Conservation (phyloP, 2,797 vertebrate genomes). For the Oophaga sylvatica region DNA sequence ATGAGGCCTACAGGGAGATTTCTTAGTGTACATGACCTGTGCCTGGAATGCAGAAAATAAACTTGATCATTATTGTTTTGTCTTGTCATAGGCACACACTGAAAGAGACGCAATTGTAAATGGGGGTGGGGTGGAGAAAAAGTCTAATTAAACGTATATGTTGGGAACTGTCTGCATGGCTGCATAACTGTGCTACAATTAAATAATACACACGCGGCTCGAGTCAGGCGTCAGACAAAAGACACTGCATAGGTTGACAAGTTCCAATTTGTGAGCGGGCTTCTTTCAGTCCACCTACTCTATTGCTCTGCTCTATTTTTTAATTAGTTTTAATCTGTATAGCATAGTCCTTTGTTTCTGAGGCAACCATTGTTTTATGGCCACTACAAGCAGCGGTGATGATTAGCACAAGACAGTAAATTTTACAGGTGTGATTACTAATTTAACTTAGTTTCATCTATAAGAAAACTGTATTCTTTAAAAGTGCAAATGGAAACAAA, state of each 20-base stretch:
- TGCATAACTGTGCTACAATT: conserved; percentile 66
- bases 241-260: conserved; percentile 37
- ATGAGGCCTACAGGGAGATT: conserved; percentile 61
- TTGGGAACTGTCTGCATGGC: conserved; percentile 61
- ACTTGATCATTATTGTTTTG: conserved; percentile 57
- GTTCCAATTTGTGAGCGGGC: conserved; percentile 32
- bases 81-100: conserved; percentile 53
- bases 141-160: conserved; percentile 68
- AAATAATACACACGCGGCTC: conserved; percentile 13
- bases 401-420: neutral
- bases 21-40: conserved; percentile 62
- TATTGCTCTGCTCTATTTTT: neutral
- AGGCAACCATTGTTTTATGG: neutral
- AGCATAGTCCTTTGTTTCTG: neutral
- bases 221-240: conserved; percentile 31
- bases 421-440: neutral
- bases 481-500: neutral
- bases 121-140: conserved; percentile 46
- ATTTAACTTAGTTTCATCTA: neutral
- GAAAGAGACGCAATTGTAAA: conserved; percentile 61
- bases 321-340: conserved; percentile 41
- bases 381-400: neutral
- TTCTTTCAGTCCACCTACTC: conserved; percentile 19
- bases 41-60: conserved; percentile 62
- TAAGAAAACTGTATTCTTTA: neutral